Percentiles rank a stretch among this genome's conserved stretches.
phyloP scores from a whole-genome alignment of 2,888 invertebrate genomes.

The Eilema griseolum region DNA sequence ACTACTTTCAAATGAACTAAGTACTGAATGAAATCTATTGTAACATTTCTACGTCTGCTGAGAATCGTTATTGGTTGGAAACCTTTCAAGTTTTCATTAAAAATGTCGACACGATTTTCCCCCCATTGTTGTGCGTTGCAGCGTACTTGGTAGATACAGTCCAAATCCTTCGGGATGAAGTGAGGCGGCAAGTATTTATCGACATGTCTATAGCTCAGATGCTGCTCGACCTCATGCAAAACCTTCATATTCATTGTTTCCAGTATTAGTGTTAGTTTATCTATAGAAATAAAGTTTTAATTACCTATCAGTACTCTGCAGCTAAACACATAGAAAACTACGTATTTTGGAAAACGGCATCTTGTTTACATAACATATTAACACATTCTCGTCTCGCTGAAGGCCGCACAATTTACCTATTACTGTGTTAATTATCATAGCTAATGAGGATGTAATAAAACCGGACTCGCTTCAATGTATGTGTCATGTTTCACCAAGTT shows the following conservation, averaged over 20 bases:
- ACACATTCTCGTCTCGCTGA: conserved; percentile 49
- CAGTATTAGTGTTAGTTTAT: conserved; percentile 63
- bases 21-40: conserved; percentile 52
- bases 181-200: conserved; percentile 63
- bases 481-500: conserved; percentile 53
- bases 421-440: conserved; percentile 70
- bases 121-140: conserved; percentile 61
- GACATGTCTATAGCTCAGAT: conserved; percentile 48
- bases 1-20: conserved; percentile 43
- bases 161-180: conserved; percentile 67
- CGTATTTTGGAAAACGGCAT: conserved; percentile 24
- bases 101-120: conserved; percentile 60
- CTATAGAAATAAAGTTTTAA: conserved; percentile 48
- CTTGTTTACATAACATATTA: conserved; percentile 56
- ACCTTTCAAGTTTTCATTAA: conserved; percentile 85
- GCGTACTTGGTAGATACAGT: conserved; percentile 57
- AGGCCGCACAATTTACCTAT: conserved; percentile 69
- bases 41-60: conserved; percentile 78
- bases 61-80: conserved; percentile 73
- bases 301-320: conserved; percentile 1
- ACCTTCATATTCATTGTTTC: conserved; percentile 58
- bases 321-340: conserved; percentile 9
- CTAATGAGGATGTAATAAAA: conserved; percentile 79
- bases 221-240: conserved; percentile 38
- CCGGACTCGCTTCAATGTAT: conserved; percentile 53